Evolutionary conservation across 1,140 invertebrate species (phyloP), one percentile per base, ranked within the genome.

Genomic region (Drosophila busckii): DNA sequence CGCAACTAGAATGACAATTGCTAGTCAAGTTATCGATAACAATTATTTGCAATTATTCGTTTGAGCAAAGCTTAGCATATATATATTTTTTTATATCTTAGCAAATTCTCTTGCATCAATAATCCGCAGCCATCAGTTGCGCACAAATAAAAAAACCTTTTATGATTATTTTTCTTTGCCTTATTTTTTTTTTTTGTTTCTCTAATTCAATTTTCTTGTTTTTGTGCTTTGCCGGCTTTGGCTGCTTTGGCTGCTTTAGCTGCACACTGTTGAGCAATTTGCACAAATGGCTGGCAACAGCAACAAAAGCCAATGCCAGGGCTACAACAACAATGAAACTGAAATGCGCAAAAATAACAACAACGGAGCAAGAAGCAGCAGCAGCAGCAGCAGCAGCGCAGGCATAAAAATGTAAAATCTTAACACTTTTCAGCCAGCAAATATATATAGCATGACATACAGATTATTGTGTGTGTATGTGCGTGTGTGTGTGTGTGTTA

Each of bases 361-460:
- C 34, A 44, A 28, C 42, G 12, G 28, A 55, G 20, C 28, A n/a
- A 37, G 12, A 28, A 23, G 17, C 38, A 29, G 6, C 7, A 37
- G 19, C 8, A 25, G 6, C 23, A 28, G 34, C 44, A 23, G 13
- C 22, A 7, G 26, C 41, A 58, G 31, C 63, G 42, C 46, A 46
- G 71, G 71, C 67, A 78, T 59, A 67, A 71, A 70, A 80, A 80
- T 65, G 58, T 68, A 64, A 80, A 78, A 71, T 78, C 73, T 80
- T 80, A 78, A 78, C 73, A 78, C 73, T 78, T 80, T 78, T 67
- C 55, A 59, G 15, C 20, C 38, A 12, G 6, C 34, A 9, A 26
- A 32, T 35, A 44, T 35, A 28, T 25, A 29, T 40, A 34, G 10
- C 31, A 19, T 38, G 17, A 35, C 22, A 16, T 8, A 44, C 15